These are phyloP conservation scores for Sorex maritimensis DNA, from an alignment of 2,797 vertebrate genomes.

Conservation along the genomic window DNA sequence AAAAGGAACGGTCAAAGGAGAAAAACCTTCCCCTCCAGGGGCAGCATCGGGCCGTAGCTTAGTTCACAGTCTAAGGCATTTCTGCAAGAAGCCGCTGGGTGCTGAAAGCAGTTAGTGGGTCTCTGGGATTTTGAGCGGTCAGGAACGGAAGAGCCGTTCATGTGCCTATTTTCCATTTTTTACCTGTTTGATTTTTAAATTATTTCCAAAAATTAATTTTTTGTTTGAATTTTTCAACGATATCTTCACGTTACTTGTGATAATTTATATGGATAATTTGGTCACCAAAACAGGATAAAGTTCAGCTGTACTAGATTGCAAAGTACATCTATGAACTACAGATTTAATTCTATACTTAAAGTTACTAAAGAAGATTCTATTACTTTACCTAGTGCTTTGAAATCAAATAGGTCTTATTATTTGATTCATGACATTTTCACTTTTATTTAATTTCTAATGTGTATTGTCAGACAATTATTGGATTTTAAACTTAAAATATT, in stretches of 20 bases:
- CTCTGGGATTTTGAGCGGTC: too few relatives aligned
- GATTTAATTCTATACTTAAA: background rate
- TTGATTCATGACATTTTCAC: background rate
- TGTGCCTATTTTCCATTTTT: background rate
- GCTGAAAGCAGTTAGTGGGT: too few relatives aligned
- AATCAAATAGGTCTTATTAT: background rate
- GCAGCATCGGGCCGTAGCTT: too few relatives aligned
- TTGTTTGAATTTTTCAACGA: background rate
- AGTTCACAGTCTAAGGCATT: too few relatives aligned
- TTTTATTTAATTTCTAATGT: conserved; percentile 36
- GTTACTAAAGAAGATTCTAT: background rate
- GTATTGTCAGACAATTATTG: background rate
- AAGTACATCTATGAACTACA: background rate
- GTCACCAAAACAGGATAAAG: background rate
- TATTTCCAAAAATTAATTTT: background rate
- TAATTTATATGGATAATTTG: background rate
- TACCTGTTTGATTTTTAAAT: background rate
- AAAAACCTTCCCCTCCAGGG: too few relatives aligned
- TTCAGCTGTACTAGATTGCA: too few relatives aligned
- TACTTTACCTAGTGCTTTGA: background rate
- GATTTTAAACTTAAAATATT: conserved; percentile 52
- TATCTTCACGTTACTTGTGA: background rate
- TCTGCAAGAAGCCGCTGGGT: too few relatives aligned
- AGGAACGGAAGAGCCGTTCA: too few relatives aligned
- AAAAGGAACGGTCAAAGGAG: too few relatives aligned